Conservation (phyloP, 2,888 invertebrate species). For the Muschampia plurimacula region DNA sequence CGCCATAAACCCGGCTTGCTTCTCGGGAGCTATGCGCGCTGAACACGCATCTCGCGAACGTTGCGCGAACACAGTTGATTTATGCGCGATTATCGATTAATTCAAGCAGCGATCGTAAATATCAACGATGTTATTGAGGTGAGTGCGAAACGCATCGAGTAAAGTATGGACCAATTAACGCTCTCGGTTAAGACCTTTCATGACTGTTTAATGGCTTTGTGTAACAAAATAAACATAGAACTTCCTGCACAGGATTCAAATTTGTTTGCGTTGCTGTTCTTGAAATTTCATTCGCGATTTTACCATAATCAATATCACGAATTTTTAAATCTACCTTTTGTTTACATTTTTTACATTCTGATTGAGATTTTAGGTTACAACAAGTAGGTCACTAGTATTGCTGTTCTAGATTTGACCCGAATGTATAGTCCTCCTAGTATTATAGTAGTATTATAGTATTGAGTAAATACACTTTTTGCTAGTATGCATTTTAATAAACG, state of each 20-base stretch:
- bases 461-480: too few relatives aligned
- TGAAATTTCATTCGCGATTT: background rate
- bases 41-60: constrained; percentile 58
- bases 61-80: constrained; percentile 84
- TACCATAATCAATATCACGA: too few relatives aligned
- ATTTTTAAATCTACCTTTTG: too few relatives aligned
- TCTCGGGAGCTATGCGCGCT: constrained; percentile 70
- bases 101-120: constrained; percentile 76
- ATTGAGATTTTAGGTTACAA: too few relatives aligned
- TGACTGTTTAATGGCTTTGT: constrained; percentile 22
- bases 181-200: constrained; percentile 22
- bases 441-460: too few relatives aligned
- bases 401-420: too few relatives aligned
- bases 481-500: too few relatives aligned
- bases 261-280: background rate
- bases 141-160: constrained; percentile 43
- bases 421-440: too few relatives aligned
- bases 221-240: constrained; percentile 12
- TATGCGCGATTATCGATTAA: constrained; percentile 86
- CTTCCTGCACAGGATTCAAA: background rate
- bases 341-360: too few relatives aligned
- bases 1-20: constrained; percentile 8
- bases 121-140: constrained; percentile 68
- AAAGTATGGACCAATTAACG: constrained; percentile 40
- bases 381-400: too few relatives aligned